phyloP scores from a whole-genome alignment of 2,888 invertebrate species.

The Drosophila helvetica region DNA sequence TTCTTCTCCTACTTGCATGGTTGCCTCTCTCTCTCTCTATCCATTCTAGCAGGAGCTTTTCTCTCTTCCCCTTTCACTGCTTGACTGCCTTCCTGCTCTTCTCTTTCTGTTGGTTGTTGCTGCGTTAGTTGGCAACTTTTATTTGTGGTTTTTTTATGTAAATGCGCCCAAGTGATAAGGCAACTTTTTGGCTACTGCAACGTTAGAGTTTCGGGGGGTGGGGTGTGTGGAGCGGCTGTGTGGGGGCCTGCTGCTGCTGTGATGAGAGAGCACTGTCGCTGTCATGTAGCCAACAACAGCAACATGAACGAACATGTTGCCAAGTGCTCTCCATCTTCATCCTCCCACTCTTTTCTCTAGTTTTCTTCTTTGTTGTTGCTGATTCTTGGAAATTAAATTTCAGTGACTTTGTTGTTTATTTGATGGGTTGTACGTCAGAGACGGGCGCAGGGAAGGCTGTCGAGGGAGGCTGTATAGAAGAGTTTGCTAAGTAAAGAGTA shows the following conservation, averaged over 20 bases:
- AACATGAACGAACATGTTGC: constrained; percentile 79
- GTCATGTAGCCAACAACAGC: constrained; percentile 72
- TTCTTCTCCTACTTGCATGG: constrained; percentile 10
- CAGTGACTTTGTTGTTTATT: constrained; percentile 79
- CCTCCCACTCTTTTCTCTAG: constrained; percentile 26
- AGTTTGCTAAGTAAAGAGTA: constrained; percentile 50
- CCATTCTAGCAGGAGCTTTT: no score
- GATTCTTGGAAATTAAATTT: constrained; percentile 73
- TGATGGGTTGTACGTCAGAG: constrained; percentile 33
- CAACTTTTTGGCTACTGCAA: constrained; percentile 77
- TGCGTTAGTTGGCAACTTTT: constrained; percentile 80
- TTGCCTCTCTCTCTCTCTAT: background rate
- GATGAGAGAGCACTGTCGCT: constrained; percentile 60
- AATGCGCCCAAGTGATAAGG: constrained; percentile 80
- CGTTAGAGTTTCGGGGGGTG: constrained; percentile 3
- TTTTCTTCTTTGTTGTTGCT: constrained; percentile 42
- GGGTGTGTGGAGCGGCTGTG: no score
- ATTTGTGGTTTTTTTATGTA: constrained; percentile 80
- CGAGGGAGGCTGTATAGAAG: constrained; percentile 27
- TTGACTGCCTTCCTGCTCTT: constrained; percentile 14
- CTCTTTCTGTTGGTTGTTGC: constrained; percentile 51
- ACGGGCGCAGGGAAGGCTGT: background rate
- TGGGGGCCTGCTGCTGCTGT: background rate
- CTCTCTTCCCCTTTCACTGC: no score
- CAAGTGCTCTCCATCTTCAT: constrained; percentile 61